Conservation (phyloP, 2,888 invertebrate species). For the Leptinotarsa haldemani region DNA sequence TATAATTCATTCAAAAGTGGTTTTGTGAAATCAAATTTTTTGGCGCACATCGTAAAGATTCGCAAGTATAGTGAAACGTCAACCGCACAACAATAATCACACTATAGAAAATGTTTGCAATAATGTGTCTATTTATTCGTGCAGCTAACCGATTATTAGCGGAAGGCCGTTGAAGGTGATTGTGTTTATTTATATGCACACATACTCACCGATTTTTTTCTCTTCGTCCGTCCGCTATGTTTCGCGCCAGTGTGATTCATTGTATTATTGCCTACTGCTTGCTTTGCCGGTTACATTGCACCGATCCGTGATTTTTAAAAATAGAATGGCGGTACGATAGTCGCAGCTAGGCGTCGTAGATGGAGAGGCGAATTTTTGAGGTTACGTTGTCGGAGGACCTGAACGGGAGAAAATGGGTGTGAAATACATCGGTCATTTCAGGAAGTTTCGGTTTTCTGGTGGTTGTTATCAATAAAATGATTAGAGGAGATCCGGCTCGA, state of each 20-base stretch:
- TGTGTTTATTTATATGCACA: conserved; percentile 37
- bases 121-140: conserved; percentile 17
- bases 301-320: conserved; percentile 24
- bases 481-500: no score
- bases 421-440: no score
- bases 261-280: conserved; percentile 23
- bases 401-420: neutral
- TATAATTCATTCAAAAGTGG: no score
- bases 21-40: no score
- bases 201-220: conserved; percentile 19
- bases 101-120: conserved; percentile 4
- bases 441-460: no score
- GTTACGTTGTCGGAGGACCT: neutral
- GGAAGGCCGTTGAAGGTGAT: conserved; percentile 42
- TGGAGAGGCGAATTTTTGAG: neutral
- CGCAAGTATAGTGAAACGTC: neutral
- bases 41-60: no score
- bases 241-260: conserved; percentile 27
- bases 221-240: conserved; percentile 11
- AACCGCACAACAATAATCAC: neutral
- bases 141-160: conserved; percentile 20
- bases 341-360: neutral
- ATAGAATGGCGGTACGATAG: conserved; percentile 31
- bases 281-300: conserved; percentile 32
- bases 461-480: no score